Percentiles rank a stretch among this genome's conserved stretches.
phyloP scores from a whole-genome alignment of 2,797 vertebrate species.

The Myiothlypis chrysogaster region DNA sequence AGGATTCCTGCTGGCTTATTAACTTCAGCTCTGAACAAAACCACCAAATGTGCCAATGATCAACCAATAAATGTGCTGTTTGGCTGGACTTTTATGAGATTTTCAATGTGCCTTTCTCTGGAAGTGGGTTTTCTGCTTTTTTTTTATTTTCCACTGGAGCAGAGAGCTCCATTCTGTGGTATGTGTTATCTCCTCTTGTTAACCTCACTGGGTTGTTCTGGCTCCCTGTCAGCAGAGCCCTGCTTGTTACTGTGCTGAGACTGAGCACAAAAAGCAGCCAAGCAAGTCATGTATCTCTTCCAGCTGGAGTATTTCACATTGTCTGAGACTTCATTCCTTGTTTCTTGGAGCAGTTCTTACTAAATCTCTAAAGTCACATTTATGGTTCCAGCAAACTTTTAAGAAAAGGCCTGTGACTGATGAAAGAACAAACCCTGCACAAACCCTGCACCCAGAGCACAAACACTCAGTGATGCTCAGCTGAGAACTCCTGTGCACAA shows the following conservation, averaged over 20 bases:
- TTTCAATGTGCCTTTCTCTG: not conserved
- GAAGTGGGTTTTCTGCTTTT: not conserved
- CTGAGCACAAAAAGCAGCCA: not conserved
- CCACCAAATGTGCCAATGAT: not conserved
- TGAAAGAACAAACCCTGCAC: not conserved
- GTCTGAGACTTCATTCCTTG: not conserved
- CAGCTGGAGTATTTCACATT: conserved; percentile 10
- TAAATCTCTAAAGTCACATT: not conserved
- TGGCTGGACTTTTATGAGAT: not conserved
- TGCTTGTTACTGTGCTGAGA: not conserved
- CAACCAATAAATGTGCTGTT: not conserved
- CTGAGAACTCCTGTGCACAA: not conserved
- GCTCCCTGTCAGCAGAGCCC: not conserved
- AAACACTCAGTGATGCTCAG: not conserved
- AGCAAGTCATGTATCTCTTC: not conserved
- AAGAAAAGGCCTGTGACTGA: conserved; percentile 15
- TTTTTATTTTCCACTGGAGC: not conserved
- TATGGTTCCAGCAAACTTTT: conserved; percentile 10
- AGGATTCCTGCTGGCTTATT: not conserved
- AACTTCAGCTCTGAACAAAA: not conserved
- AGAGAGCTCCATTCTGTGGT: not conserved
- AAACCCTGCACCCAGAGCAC: not conserved
- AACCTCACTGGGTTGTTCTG: not conserved
- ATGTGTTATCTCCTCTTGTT: not conserved
- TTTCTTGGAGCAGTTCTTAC: conserved; percentile 6